phyloP scores from a whole-genome alignment of 2,797 vertebrate species.

The Myiothlypis chrysogaster region DNA sequence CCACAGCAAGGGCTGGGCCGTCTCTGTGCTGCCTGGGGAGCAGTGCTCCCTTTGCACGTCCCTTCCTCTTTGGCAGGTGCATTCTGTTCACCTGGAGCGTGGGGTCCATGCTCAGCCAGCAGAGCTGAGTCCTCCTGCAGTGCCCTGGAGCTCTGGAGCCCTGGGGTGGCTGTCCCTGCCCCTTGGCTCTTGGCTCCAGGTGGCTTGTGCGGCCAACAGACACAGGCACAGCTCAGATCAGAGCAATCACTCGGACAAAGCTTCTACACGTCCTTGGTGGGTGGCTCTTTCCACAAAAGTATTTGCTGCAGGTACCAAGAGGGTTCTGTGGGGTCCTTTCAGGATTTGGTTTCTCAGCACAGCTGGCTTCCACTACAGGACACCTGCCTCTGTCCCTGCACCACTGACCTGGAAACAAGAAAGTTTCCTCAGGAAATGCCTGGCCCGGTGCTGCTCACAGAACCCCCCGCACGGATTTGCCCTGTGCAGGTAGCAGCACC shows the following conservation, averaged over 20 bases:
- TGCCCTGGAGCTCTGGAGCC: neutral
- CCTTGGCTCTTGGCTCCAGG: fast-evolving
- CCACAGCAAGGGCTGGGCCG: neutral
- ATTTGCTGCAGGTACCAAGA: neutral
- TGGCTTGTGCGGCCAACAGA: neutral
- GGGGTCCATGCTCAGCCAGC: fast-evolving
- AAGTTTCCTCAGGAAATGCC: neutral
- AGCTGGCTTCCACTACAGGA: neutral
- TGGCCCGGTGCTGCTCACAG: neutral
- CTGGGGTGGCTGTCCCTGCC: neutral
- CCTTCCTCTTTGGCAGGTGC: neutral
- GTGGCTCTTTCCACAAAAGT: neutral
- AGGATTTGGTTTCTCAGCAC: neutral
- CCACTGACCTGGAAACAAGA: neutral
- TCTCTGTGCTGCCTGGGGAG: neutral
- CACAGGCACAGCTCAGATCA: neutral
- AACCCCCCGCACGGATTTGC: neutral
- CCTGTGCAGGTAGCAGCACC: neutral
- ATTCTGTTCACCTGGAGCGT: neutral
- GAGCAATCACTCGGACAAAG: neutral
- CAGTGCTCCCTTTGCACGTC: neutral
- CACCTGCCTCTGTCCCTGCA: neutral
- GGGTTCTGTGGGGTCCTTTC: neutral
- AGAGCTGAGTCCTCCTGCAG: neutral
- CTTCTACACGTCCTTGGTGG: neutral